phyloP scores from a whole-genome alignment of 2,113 vertebrate genomes.

The Salvelinus namaycush region DNA sequence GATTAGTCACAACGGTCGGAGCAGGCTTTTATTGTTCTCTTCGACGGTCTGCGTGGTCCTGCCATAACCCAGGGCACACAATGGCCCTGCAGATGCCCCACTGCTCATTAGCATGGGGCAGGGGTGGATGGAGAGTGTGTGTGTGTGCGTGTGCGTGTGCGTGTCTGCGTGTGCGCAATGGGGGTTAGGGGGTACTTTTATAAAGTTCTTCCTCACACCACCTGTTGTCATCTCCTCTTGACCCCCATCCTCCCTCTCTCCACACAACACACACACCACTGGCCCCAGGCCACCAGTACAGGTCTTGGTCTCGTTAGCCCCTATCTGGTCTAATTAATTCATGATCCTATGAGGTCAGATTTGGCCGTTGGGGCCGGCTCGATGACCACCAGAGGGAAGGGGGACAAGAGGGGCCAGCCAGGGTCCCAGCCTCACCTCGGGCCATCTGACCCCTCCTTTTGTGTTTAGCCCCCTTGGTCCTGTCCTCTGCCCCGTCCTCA shows the following conservation, averaged over 20 bases:
- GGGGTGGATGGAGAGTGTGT: neutral
- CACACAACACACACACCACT: slow-evolving; percentile 20
- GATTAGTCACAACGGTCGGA: slow-evolving; percentile 54
- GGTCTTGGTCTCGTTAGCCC: slow-evolving; percentile 34
- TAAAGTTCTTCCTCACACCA: slow-evolving; percentile 54
- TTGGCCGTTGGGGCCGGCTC: slow-evolving; percentile 57
- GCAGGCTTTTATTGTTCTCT: slow-evolving; percentile 58
- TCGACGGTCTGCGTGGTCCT: slow-evolving; percentile 10
- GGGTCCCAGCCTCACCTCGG: slow-evolving; percentile 51
- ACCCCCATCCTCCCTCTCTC: slow-evolving; percentile 44
- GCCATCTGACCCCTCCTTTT: slow-evolving; percentile 65
- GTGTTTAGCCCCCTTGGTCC: slow-evolving; percentile 31
- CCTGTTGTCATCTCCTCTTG: slow-evolving; percentile 72
- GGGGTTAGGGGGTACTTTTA: neutral
- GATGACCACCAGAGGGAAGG: slow-evolving; percentile 54
- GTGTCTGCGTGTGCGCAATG: neutral
- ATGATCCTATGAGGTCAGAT: slow-evolving; percentile 58
- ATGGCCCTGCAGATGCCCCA: slow-evolving; percentile 40
- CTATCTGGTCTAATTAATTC: slow-evolving; percentile 70
- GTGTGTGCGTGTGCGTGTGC: neutral
- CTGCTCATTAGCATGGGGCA: slow-evolving; percentile 24
- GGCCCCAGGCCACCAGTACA: slow-evolving; percentile 14
- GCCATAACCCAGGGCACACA: slow-evolving; percentile 23
- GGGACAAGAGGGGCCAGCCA: slow-evolving; percentile 58
- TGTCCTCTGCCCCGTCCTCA: slow-evolving; percentile 45